A percentile compares a stretch with the other conserved stretches of the same genome.
Conservation (phyloP, 2,113 vertebrate species). For the Platysteira castanea region DNA sequence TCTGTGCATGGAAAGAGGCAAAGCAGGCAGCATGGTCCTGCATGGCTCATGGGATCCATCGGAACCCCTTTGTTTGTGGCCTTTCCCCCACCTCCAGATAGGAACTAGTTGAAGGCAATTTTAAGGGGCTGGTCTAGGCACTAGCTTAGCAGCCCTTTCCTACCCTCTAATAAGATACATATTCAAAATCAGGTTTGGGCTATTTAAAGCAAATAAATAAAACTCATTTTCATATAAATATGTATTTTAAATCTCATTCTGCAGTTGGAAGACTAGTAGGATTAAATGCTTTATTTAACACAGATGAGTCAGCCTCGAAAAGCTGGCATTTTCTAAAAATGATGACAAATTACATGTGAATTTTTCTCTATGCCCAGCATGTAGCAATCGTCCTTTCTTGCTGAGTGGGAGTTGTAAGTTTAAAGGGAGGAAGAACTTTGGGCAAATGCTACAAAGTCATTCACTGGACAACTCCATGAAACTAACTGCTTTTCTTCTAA, state of each 20-base stretch:
- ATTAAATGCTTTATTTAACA: not conserved
- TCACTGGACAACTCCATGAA: not conserved
- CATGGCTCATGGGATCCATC: rapidly evolving
- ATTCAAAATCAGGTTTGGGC: not conserved
- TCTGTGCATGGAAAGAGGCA: not conserved
- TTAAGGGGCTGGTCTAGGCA: not conserved
- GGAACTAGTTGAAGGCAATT: not conserved
- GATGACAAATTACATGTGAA: not conserved
- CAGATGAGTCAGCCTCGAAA: not conserved
- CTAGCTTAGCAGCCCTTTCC: not conserved
- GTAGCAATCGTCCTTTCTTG: not conserved
- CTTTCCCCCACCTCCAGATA: not conserved
- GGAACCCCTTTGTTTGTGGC: not conserved
- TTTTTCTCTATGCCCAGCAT: not conserved
- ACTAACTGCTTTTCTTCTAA: not conserved
- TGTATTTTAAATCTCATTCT: not conserved
- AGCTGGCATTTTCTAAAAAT: not conserved
- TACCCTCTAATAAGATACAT: not conserved
- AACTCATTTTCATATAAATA: not conserved
- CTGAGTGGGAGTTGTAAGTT: not conserved
- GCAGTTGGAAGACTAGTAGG: not conserved
- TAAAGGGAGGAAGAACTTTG: not conserved
- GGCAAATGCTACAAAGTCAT: not conserved
- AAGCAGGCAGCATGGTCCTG: not conserved
- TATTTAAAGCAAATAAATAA: not conserved